Evolutionary conservation across 2,113 vertebrate genomes (phyloP).

Genomic region (Rhizomys pruinosus): DNA sequence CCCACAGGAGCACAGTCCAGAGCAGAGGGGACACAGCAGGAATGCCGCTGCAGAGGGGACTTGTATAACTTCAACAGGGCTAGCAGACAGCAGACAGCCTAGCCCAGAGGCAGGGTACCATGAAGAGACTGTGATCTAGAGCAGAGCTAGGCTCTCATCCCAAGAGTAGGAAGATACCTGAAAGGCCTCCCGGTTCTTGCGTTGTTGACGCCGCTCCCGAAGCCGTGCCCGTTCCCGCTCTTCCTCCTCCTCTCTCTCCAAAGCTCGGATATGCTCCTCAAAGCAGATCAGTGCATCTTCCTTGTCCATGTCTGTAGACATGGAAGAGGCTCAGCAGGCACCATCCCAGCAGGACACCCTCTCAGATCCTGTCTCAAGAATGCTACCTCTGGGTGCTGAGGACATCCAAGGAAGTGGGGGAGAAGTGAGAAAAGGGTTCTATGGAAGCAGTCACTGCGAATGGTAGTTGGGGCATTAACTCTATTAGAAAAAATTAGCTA

Average conservation of each 20-base stretch:
- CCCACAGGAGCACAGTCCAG: not conserved
- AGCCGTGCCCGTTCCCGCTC: constrained; percentile 85
- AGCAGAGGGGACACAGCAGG: not conserved
- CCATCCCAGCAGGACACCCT: not conserved
- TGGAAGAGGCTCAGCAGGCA: constrained; percentile 26
- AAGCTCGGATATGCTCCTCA: constrained; percentile 87
- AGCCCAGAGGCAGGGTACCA: not conserved
- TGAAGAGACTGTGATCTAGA: not conserved
- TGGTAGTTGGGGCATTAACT: not conserved
- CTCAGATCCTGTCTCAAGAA: not conserved
- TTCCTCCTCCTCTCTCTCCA: constrained; percentile 87
- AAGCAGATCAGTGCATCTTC: constrained; percentile 88
- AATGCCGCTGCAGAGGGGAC: not conserved
- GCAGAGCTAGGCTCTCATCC: not conserved
- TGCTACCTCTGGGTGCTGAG: not conserved
- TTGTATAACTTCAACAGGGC: not conserved
- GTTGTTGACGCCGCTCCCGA: constrained; percentile 86
- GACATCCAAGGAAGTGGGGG: not conserved
- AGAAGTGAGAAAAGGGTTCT: not conserved
- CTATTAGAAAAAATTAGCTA: not conserved
- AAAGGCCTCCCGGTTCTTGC: constrained; percentile 87
- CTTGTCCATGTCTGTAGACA: constrained; percentile 86
- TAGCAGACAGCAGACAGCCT: not conserved
- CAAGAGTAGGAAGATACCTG: constrained; percentile 78
- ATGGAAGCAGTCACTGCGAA: not conserved